Percentiles rank a stretch among this genome's conserved stretches.
These are phyloP conservation scores for Fopius arisanus DNA, from an alignment of 1,140 invertebrate species.

Conservation along the genomic window DNA sequence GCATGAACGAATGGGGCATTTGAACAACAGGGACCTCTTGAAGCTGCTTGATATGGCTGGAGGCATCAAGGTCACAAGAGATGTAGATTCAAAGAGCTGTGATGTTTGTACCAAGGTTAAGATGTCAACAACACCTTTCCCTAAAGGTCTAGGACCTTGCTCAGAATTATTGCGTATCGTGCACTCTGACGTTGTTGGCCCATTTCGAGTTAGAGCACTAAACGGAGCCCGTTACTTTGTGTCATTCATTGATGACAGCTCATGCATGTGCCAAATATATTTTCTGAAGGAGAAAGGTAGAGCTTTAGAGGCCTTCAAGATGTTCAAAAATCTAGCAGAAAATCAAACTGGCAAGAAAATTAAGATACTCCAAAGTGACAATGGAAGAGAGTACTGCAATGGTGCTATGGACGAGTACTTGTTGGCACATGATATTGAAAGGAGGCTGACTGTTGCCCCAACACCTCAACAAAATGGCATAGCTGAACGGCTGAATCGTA, in stretches of 20 bases:
- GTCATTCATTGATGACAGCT: slow-evolving; percentile 43
- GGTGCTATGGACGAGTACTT: slow-evolving; percentile 40
- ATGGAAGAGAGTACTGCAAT: slow-evolving; percentile 50
- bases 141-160: neutral
- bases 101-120: slow-evolving; percentile 17
- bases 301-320: slow-evolving; percentile 36
- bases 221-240: slow-evolving; percentile 40
- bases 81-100: neutral
- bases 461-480: neutral
- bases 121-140: slow-evolving; percentile 8
- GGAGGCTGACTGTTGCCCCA: neutral
- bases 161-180: neutral
- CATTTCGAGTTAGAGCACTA: slow-evolving; percentile 38
- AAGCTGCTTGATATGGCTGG: neutral
- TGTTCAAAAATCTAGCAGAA: neutral
- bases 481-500: neutral
- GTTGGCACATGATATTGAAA: neutral
- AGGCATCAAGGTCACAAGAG: neutral
- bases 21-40: slow-evolving; percentile 23
- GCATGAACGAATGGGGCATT: slow-evolving; percentile 32
- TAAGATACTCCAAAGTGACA: slow-evolving; percentile 43
- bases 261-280: slow-evolving; percentile 39
- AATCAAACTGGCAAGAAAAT: neutral
- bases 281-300: slow-evolving; percentile 46
- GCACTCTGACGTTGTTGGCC: slow-evolving; percentile 51